Base-by-base conservation (phyloP, 1,140 invertebrate species). In the Apis florea region DNA sequence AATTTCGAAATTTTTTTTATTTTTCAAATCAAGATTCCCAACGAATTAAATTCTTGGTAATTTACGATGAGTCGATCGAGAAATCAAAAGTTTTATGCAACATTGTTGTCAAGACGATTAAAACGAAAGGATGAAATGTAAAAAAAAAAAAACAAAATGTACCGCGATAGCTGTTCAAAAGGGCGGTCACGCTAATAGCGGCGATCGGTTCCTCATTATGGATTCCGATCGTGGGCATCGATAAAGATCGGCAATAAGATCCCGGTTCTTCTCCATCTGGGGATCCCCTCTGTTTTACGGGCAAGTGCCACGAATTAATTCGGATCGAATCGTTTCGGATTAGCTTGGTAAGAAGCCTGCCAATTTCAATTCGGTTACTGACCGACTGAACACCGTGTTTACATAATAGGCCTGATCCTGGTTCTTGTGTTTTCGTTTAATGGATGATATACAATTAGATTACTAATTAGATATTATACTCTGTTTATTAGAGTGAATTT, bases 241-340 rank as follows among this genome's bases (percentile, higher is more conserved):
- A 88, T 86, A 88, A 19, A 75, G 71, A 88, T 89, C 84, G 82
- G 63, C 71, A 78, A 71, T 82, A 79, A 79, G 79, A 81, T 70
- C 71, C 21, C 61, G 12, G 5, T 15, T 11, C 5, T n/a, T 3
- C 47, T 26, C 10, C 15, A 21, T 1, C 0, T 19, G 17, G 40
- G 40, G 10, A 61, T 75, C 51, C 72, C 72, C 53, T 76, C 49
- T 49, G 47, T 47, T 68, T 68, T 68, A 76, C 49, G 10, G n/a
- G 71, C 31, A 49, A 82, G 74, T 67, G 66, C 56, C 80, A 61
- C 64, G 74, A 82, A 77, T 82, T 77, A 76, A 82, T 77, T 77
- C 74, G 54, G 11, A 26, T 26, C 64, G 74, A 82, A 69, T 69
- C 64, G 80, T 53, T 63, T 24, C 56, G 64, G 66, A 82, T 82